Evolutionary conservation across 1,140 invertebrate genomes (phyloP).

Genomic region (Lasioglossum baleicum): DNA sequence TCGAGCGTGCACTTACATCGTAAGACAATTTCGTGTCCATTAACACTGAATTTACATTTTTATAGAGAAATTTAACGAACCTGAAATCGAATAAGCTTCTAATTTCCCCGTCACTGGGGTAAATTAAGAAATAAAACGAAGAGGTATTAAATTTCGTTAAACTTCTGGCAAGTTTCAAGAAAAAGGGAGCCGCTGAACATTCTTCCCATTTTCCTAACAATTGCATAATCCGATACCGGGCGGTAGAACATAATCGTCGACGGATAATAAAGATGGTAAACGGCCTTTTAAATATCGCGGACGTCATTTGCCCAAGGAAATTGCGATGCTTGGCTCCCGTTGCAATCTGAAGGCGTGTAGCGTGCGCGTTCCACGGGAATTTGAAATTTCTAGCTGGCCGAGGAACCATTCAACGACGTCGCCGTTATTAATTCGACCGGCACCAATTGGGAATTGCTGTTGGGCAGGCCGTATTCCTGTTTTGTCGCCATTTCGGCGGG

Average conservation of each 20-base stretch:
- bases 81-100: too few relatives aligned
- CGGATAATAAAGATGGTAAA: not conserved
- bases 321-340: not conserved
- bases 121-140: too few relatives aligned
- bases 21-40: too few relatives aligned
- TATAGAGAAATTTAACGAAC: too few relatives aligned
- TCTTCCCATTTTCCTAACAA: too few relatives aligned
- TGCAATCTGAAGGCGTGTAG: not conserved
- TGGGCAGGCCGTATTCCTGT: not conserved
- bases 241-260: not conserved
- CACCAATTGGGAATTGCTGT: slow-evolving; percentile 22
- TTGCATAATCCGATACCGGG: not conserved
- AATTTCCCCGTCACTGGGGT: too few relatives aligned
- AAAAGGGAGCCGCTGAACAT: too few relatives aligned
- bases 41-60: too few relatives aligned
- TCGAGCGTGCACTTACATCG: too few relatives aligned
- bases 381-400: not conserved
- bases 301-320: not conserved
- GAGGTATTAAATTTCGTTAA: too few relatives aligned
- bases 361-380: not conserved
- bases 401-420: not conserved
- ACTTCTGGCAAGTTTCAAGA: too few relatives aligned
- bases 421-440: slow-evolving; percentile 11
- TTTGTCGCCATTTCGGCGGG: slow-evolving; percentile 10
- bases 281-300: not conserved